Evolutionary conservation across 2,113 vertebrate genomes (phyloP).

Genomic region (Crotalus helleri): DNA sequence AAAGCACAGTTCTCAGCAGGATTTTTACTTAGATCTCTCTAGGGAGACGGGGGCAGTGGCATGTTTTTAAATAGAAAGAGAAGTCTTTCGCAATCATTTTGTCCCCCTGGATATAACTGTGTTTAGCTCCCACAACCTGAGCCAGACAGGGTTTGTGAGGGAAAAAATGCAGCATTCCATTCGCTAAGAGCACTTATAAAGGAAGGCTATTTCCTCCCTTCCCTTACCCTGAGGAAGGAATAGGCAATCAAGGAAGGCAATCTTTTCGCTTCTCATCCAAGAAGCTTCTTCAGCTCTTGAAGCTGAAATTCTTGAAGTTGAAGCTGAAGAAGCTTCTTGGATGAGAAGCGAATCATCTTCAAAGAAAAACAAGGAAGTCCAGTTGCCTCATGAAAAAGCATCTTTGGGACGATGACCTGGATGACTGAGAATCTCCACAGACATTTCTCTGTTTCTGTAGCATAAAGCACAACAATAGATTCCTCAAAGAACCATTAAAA

Average conservation of each 20-base stretch:
- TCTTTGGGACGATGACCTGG: too few species aligned
- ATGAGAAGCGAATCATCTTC: too few species aligned
- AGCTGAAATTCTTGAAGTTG: too few species aligned
- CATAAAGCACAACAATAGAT: neutral
- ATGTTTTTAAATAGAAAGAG: neutral
- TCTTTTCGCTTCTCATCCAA: too few species aligned
- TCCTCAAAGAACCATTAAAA: neutral
- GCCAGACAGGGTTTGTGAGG: neutral
- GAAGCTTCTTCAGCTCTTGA: too few species aligned
- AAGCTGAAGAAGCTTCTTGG: too few species aligned
- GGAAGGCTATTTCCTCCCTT: neutral
- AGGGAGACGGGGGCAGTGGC: neutral
- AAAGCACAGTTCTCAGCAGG: neutral
- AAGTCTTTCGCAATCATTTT: neutral
- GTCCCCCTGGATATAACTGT: neutral
- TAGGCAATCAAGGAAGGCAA: neutral
- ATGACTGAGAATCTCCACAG: too few species aligned
- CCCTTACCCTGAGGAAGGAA: neutral
- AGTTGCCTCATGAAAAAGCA: too few species aligned
- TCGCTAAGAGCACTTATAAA: neutral
- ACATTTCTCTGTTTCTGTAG: neutral
- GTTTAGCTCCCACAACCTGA: neutral
- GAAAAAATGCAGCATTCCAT: neutral
- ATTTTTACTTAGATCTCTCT: neutral
- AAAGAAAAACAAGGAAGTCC: too few species aligned